Evolutionary conservation across 2,797 vertebrate genomes (phyloP).

Genomic region (Taeniopygia guttata): DNA sequence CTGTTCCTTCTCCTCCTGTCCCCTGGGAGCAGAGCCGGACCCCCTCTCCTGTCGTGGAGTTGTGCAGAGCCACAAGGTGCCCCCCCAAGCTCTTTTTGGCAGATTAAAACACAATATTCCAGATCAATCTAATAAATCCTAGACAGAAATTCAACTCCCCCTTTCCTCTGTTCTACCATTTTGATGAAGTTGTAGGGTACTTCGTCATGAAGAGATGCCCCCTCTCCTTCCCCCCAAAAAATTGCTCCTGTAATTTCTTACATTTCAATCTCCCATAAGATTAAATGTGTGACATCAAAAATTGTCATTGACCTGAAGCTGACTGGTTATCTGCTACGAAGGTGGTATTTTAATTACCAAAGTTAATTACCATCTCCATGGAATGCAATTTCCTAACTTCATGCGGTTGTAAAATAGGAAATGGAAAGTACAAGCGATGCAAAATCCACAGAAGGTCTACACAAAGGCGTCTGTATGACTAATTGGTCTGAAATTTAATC

Average conservation of each 20-base stretch:
- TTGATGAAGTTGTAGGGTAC: background rate
- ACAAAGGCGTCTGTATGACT: conserved; percentile 62
- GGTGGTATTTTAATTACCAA: conserved; percentile 62
- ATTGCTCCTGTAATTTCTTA: background rate
- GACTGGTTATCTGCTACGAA: conserved; percentile 41
- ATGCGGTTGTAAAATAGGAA: conserved; percentile 14
- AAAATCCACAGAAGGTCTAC: conserved; percentile 56
- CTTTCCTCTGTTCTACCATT: background rate
- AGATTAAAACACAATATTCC: background rate
- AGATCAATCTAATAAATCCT: background rate
- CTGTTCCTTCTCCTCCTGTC: background rate
- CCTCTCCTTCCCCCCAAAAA: background rate
- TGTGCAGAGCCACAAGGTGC: background rate
- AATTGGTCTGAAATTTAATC: conserved; percentile 70
- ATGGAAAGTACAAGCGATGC: conserved; percentile 37
- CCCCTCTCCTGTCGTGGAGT: background rate
- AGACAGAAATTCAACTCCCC: background rate
- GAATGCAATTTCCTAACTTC: conserved; percentile 54
- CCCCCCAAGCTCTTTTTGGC: background rate
- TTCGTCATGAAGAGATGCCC: background rate
- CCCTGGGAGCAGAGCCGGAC: background rate
- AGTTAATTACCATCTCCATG: conserved; percentile 63
- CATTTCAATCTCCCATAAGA: background rate
- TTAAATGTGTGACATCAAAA: background rate
- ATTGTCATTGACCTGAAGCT: conserved; percentile 50